Evolutionary conservation across 2,113 vertebrate species (phyloP).

Genomic region (Arothron firmamentum): DNA sequence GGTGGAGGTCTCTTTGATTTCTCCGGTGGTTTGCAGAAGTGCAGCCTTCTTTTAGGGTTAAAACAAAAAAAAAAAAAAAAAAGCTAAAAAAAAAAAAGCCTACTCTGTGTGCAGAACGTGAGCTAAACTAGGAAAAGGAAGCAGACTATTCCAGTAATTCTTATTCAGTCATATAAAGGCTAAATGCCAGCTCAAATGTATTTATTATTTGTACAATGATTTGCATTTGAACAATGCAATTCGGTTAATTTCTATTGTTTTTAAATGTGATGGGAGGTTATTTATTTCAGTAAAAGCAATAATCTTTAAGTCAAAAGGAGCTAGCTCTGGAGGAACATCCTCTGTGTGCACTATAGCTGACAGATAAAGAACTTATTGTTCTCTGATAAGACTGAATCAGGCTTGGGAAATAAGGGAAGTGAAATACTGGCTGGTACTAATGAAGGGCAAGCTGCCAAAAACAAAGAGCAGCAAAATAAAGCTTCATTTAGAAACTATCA

Average conservation of each 20-base stretch:
- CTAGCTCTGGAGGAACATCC: background rate
- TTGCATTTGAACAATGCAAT: too few relatives aligned
- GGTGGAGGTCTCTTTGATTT: constrained; percentile 60
- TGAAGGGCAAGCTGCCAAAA: constrained; percentile 63
- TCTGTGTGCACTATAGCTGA: constrained; percentile 28
- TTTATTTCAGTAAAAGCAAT: too few relatives aligned
- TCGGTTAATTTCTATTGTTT: too few relatives aligned
- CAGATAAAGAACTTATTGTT: constrained; percentile 59
- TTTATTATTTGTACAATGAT: too few relatives aligned
- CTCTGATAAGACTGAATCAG: constrained; percentile 45
- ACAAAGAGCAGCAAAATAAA: constrained; percentile 56
- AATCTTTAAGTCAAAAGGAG: too few relatives aligned
- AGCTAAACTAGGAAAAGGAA: constrained; percentile 32
- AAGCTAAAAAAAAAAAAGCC: constrained; percentile 41
- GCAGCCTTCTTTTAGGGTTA: constrained; percentile 62
- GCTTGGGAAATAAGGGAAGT: constrained; percentile 24
- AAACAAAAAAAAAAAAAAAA: constrained; percentile 25
- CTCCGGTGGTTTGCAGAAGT: constrained; percentile 58
- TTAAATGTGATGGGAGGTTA: background rate
- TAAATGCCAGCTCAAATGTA: too few relatives aligned
- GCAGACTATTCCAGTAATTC: background rate
- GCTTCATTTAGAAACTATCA: constrained; percentile 68
- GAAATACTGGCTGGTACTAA: constrained; percentile 52
- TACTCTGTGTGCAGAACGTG: constrained; percentile 13
- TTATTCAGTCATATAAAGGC: background rate